Evolutionary conservation across 2,888 invertebrate genomes (phyloP).

Genomic region (Eupithecia subfuscata): DNA sequence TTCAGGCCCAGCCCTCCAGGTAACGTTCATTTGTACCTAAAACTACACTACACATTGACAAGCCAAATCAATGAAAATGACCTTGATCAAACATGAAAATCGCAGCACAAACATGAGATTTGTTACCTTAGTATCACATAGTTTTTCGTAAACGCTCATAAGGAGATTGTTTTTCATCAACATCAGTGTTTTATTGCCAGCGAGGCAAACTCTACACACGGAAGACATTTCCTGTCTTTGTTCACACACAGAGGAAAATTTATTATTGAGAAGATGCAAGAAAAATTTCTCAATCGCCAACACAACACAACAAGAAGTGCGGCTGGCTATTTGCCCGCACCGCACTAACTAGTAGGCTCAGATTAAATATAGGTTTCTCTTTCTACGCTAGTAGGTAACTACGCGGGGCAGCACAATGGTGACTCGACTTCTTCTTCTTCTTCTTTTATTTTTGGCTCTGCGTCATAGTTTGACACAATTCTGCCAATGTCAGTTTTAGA

Average conservation of each 20-base stretch:
- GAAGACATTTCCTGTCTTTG: not conserved
- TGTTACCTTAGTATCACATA: not conserved
- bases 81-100: not conserved
- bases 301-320: not conserved
- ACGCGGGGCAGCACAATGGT: too few relatives aligned
- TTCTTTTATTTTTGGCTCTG: too few relatives aligned
- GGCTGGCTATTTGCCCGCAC: not conserved
- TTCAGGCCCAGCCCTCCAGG: too few relatives aligned
- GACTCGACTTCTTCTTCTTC: too few relatives aligned
- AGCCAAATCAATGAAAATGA: not conserved
- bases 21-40: too few relatives aligned
- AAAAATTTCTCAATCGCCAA: not conserved
- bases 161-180: not conserved
- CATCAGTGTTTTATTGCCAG: not conserved
- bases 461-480: too few relatives aligned
- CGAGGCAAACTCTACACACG: slow-evolving; percentile 5
- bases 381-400: too few relatives aligned
- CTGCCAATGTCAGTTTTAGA: too few relatives aligned
- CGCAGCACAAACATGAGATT: not conserved
- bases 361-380: too few relatives aligned
- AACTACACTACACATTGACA: too few relatives aligned
- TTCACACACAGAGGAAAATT: not conserved
- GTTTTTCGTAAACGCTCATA: not conserved
- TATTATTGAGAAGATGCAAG: not conserved
- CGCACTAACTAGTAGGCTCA: too few relatives aligned